Evolutionary conservation across 2,888 invertebrate species (phyloP), one percentile per base, ranked within the genome.

Genomic region (Molanna angustata): DNA sequence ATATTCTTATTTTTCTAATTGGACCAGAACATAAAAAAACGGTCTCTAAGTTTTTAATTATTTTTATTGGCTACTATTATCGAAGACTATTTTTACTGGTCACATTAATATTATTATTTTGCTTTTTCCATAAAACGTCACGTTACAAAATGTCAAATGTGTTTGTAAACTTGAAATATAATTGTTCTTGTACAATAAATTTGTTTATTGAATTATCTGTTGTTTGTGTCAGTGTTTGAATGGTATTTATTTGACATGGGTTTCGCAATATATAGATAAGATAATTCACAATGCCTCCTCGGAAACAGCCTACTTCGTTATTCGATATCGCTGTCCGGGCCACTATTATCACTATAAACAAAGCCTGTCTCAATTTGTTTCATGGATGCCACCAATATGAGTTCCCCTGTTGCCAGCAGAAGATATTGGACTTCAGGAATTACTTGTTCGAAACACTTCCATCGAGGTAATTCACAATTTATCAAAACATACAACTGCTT

Each of bases 381-480:
- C 73, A 69, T 61, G 67, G 63, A 63, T 69, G 68, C 64, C 67
- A 71, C 3, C 73, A 73, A 60, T 68, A 66, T 62, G 66, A 70
- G 56, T 69, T 65, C 61, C 61, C 65, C 50, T 69, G 73, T 57
- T 70, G 69, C 65, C 73, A 74, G 59, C 64, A 64, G 50, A 67
- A 69, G 61, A 69, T 71, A 47, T 64, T 67, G 60, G 61, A 63
- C 33, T 65, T 76, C 50, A 73, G 73, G 63, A 64, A 65, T 58
- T 66, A 70, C 48, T 61, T 77, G 48, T 69, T 70, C 67, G 64
- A 67, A 32, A 66, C 70, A 63, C 68, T 76, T 56, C 76, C 76
- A 60, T 69, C 71, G 63, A 75, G 75, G 76, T 76, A 65, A 37
- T n/a, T n/a, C n/a, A n/a, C n/a, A n/a, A n/a, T n/a, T n/a, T n/a